Conservation (phyloP, 2,113 vertebrate genomes). For the Clupea harengus region DNA sequence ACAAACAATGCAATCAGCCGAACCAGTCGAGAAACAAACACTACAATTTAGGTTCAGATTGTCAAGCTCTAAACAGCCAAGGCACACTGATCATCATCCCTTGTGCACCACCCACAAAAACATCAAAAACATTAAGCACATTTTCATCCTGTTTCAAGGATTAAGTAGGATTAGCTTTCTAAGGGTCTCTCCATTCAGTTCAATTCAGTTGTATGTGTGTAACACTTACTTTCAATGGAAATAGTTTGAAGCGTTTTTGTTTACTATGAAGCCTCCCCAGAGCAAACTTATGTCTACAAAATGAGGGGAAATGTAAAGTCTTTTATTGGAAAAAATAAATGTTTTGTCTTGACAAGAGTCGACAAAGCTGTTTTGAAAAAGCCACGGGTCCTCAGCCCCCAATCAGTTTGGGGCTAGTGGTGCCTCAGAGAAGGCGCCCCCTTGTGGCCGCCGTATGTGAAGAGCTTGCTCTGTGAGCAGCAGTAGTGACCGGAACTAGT, state of each 20-base stretch:
- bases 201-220: not conserved
- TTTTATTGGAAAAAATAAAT: not conserved
- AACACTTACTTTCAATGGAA: not conserved
- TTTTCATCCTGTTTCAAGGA: conserved; percentile 14
- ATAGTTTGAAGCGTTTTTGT: not conserved
- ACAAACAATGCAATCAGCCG: not conserved
- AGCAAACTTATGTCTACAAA: not conserved
- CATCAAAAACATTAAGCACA: not conserved
- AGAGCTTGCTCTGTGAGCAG: conserved; percentile 36
- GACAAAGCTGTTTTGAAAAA: not conserved
- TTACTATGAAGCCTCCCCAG: not conserved
- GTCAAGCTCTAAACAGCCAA: not conserved
- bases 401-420: not conserved
- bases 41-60: not conserved
- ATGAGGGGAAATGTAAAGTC: not conserved
- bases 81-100: not conserved
- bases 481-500: conserved; percentile 66
- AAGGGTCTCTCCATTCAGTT: not conserved
- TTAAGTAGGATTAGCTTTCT: conserved; percentile 2
- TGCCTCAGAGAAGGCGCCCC: not conserved
- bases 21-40: not conserved
- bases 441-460: not conserved
- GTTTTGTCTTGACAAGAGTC: not conserved
- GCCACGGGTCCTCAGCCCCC: not conserved
- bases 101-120: not conserved